Evolutionary conservation across 2,113 vertebrate genomes (phyloP).

Genomic region (Amphilophus citrinellus): DNA sequence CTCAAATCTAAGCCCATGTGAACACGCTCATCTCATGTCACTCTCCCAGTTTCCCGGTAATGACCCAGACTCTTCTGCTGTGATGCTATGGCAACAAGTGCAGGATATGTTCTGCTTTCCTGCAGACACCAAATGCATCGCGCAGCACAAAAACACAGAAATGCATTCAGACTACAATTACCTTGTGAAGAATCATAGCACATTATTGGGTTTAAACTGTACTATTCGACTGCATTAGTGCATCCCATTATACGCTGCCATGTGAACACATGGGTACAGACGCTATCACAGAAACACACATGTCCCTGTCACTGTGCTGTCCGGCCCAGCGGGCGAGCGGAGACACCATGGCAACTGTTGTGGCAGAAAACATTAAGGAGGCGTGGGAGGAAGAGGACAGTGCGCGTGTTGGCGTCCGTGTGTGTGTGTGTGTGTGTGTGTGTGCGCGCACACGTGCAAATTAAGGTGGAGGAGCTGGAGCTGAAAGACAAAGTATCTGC

Average conservation of each 20-base stretch:
- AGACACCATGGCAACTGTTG: slow-evolving; percentile 75
- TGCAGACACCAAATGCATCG: slow-evolving; percentile 23
- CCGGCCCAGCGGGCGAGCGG: slow-evolving; percentile 46
- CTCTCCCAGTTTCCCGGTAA: slow-evolving; percentile 11
- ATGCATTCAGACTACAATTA: neutral
- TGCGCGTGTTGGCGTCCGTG: neutral
- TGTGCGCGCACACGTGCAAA: neutral
- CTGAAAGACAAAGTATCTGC: slow-evolving; percentile 28
- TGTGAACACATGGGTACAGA: neutral
- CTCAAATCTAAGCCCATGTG: neutral
- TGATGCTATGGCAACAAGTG: slow-evolving; percentile 63
- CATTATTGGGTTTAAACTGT: neutral
- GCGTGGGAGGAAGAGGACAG: slow-evolving; percentile 55
- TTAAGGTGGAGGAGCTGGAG: slow-evolving; percentile 38
- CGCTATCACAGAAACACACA: slow-evolving; percentile 42
- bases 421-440: neutral
- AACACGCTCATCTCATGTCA: neutral
- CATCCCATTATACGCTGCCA: slow-evolving; percentile 11
- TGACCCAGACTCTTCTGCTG: slow-evolving; percentile 27
- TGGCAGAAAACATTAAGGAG: slow-evolving; percentile 64
- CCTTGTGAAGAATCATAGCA: neutral
- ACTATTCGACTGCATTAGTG: neutral
- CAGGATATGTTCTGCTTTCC: slow-evolving; percentile 32
- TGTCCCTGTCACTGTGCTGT: slow-evolving; percentile 53
- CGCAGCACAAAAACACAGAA: slow-evolving; percentile 20